phyloP scores from a whole-genome alignment of 2,888 invertebrate genomes.

The Conchocele bisecta region DNA sequence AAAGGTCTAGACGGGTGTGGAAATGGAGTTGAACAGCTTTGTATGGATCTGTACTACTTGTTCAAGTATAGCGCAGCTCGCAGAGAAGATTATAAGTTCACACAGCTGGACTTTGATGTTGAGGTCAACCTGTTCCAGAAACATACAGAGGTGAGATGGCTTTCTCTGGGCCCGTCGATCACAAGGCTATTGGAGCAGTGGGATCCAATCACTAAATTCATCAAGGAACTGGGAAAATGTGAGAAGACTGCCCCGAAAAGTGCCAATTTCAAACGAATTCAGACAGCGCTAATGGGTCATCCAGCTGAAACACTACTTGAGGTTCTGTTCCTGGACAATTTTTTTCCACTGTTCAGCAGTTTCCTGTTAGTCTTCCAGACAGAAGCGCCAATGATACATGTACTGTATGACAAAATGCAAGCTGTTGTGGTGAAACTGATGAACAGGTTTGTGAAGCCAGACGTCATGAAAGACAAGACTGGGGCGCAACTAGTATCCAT shows the following conservation, averaged over 20 bases:
- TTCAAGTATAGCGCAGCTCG: constrained; percentile 22
- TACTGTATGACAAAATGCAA: constrained; percentile 75
- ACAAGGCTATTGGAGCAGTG: neutral
- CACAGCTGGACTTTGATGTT: constrained; percentile 21
- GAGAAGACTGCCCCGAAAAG: neutral
- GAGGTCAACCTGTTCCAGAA: neutral
- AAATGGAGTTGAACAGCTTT: constrained; percentile 22
- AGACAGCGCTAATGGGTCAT: neutral
- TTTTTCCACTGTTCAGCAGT: constrained; percentile 30
- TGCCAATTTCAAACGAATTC: neutral
- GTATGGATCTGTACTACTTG: constrained; percentile 28
- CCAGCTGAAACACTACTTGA: neutral
- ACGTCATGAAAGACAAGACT: constrained; percentile 6
- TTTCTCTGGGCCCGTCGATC: neutral
- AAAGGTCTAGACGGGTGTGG: constrained; percentile 22
- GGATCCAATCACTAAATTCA: neutral
- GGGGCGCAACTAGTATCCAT: constrained; percentile 14
- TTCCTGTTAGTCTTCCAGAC: constrained; percentile 32
- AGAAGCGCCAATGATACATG: constrained; percentile 60
- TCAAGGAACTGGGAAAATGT: neutral
- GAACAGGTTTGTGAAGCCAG: constrained; percentile 17
- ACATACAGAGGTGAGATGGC: neutral
- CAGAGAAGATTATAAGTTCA: constrained; percentile 16
- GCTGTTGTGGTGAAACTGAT: constrained; percentile 25
- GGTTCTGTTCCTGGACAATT: constrained; percentile 6